Evolutionary conservation across 2,797 vertebrate genomes (phyloP), one percentile per base, ranked within the genome.

Genomic region (Ataeniobius toweri): DNA sequence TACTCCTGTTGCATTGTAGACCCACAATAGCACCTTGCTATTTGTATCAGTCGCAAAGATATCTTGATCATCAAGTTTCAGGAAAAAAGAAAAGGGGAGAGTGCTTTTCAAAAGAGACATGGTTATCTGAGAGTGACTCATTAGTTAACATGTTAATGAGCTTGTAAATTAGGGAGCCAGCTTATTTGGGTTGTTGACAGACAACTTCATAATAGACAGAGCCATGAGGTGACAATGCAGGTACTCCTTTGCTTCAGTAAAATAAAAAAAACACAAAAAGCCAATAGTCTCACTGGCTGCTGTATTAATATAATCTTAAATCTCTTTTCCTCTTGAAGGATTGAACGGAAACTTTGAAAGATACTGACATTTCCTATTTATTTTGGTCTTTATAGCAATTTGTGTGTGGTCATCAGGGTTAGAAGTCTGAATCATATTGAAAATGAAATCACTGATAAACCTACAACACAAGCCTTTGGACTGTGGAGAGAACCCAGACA

Each of bases 61-160:
- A 68, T 46, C 65, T 44, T 44, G 4, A 46, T 5, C 46, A 10
- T 46, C 24, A n/a, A 2, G 2, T 44, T 69, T 69, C 41, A 16
- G 13, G 12, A 6, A 6, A 46, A 65, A 16, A 12, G 20, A 67
- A 41, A 67, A 67, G 63, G 36, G 20, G 63, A 24, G 36, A 67
- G 9, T 46, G 22, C 12, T 46, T 68, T 69, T 46, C 41, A 69
- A 44, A 39, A 69, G 41, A 46, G 67, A 69, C 67, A 44, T 68
- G 22, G 24, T 68, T 46, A 69, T 69, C 24, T 1, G 41, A 69
- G 24, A 46, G 41, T 28, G n/a, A 71, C n/a, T 71, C 46, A 71
- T 71, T 71, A 73, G 51, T 55, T 56, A 55, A 53, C 69, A 50
- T 71, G 69, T 51, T 71, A 50, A 71, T 51, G 46, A 31, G n/a